Conservation (phyloP, 2,888 invertebrate genomes). For the Acanthosepion esculentum region DNA sequence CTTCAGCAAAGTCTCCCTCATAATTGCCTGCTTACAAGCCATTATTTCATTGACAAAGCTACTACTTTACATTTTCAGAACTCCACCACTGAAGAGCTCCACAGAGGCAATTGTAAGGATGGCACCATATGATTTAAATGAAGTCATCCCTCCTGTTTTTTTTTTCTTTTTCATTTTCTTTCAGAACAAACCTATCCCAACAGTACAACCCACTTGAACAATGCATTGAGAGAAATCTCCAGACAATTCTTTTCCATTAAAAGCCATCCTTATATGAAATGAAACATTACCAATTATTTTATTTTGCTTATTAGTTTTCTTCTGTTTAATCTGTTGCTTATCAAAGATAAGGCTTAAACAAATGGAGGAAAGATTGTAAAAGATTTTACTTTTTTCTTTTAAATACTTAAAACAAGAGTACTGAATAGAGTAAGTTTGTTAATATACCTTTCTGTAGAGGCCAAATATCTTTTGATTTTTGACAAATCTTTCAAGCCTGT, state of each 20-base stretch:
- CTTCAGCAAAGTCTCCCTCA: not conserved
- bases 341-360: not conserved
- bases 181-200: not conserved
- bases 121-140: not conserved
- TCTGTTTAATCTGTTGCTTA: not conserved
- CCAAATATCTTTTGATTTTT: no score
- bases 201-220: not conserved
- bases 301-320: not conserved
- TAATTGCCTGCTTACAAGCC: conserved; percentile 17
- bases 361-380: not conserved
- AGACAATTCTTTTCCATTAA: conserved; percentile 18
- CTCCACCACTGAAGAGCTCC: not conserved
- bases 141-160: not conserved
- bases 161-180: not conserved
- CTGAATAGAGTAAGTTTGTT: no score
- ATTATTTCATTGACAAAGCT: conserved; percentile 17
- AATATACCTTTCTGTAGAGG: no score
- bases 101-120: not conserved
- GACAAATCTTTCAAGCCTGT: no score
- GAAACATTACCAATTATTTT: conserved; percentile 23
- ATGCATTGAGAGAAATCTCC: not conserved
- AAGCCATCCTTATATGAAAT: conserved; percentile 2
- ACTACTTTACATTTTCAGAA: conserved; percentile 8
- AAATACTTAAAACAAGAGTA: no score
- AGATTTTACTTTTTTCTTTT: no score